Percentiles rank a stretch among this genome's conserved stretches.
Evolutionary conservation across 2,888 invertebrate species (phyloP).

Genomic region (Aporophyla nigra): DNA sequence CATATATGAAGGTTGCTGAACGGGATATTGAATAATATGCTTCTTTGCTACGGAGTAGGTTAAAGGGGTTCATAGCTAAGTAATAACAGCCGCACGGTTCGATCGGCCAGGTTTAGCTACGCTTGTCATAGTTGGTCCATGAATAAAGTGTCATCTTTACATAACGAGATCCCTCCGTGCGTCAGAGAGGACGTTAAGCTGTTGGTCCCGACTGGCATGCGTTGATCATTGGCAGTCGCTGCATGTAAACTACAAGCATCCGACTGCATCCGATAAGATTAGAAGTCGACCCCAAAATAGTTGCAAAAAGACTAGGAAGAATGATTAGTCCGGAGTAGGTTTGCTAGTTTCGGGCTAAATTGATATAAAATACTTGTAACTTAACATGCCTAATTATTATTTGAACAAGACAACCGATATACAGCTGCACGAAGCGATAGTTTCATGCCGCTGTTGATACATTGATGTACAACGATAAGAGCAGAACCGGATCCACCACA

Average conservation of each 20-base stretch:
- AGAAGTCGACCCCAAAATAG: too few relatives aligned
- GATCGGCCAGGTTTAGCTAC: background rate
- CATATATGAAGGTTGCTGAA: conserved; percentile 2
- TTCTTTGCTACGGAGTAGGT: background rate
- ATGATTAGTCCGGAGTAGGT: background rate
- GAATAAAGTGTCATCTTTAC: background rate
- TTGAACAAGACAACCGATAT: background rate
- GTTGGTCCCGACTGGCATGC: background rate
- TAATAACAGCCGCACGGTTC: background rate
- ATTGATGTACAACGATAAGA: background rate
- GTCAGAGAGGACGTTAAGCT: background rate
- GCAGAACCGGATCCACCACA: background rate
- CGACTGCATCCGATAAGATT: too few relatives aligned
- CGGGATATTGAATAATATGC: conserved; percentile 29
- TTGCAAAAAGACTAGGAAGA: too few relatives aligned
- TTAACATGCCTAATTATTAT: background rate
- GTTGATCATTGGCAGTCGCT: background rate
- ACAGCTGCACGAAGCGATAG: background rate
- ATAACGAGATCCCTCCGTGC: background rate
- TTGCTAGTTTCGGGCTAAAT: background rate
- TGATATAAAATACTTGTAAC: background rate
- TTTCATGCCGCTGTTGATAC: background rate
- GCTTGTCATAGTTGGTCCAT: background rate
- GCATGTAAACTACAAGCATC: too few relatives aligned
- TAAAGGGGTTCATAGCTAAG: background rate